These are phyloP conservation scores for Acholoe squamosa DNA, from an alignment of 2,888 invertebrate species.

Conservation along the genomic window DNA sequence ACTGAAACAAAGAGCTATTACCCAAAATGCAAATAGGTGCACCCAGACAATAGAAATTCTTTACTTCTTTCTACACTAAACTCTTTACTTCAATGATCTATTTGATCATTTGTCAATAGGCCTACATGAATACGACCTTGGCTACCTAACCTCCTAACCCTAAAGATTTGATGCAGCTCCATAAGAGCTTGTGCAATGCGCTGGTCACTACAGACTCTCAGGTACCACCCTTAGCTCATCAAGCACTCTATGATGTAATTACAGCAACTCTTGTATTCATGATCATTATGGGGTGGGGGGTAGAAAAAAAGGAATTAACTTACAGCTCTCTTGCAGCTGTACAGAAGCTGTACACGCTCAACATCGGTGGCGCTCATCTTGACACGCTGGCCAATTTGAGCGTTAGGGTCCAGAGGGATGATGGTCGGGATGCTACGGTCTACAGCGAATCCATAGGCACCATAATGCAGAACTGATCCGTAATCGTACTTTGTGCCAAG, in stretches of 20 bases:
- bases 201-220: no score
- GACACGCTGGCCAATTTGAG: constrained; percentile 86
- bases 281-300: neutral
- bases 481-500: constrained; percentile 89
- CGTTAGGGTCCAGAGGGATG: constrained; percentile 79
- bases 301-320: neutral
- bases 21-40: no score
- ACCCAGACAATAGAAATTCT: no score
- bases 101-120: no score
- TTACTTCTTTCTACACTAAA: no score
- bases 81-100: no score
- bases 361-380: constrained; percentile 82
- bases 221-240: no score
- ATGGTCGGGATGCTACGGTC: constrained; percentile 82
- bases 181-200: no score
- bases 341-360: constrained; percentile 82
- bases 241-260: neutral
- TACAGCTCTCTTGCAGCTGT: constrained; percentile 76
- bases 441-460: constrained; percentile 84
- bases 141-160: no score
- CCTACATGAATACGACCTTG: no score
- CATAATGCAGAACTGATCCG: constrained; percentile 91
- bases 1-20: no score
- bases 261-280: neutral
- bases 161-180: no score